These are phyloP conservation scores for Thinocorus orbignyianus DNA, from an alignment of 2,113 vertebrate species.

Conservation along the genomic window DNA sequence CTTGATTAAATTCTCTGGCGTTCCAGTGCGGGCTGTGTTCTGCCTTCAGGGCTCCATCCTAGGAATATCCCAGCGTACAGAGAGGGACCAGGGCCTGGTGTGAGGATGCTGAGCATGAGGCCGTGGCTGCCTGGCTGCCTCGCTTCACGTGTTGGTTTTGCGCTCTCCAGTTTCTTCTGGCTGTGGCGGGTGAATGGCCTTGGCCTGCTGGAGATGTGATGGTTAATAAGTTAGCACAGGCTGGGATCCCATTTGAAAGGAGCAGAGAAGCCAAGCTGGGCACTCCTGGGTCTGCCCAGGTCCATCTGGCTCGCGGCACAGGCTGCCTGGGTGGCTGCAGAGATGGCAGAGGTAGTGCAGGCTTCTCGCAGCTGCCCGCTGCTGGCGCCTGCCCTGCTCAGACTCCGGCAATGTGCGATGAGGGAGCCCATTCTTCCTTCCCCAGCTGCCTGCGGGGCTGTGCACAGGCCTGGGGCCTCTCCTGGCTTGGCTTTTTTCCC, in stretches of 20 bases:
- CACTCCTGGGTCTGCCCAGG: not conserved
- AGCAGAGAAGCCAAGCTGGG: not conserved
- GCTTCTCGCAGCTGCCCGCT: not conserved
- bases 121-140: not conserved
- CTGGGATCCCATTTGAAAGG: not conserved
- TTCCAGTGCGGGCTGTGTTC: not conserved
- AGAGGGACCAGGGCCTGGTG: fast-evolving
- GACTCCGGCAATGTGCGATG: not conserved
- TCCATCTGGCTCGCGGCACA: not conserved
- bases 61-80: not conserved
- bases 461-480: not conserved
- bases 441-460: not conserved
- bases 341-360: not conserved
- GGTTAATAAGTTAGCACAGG: not conserved
- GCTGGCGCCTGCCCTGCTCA: not conserved
- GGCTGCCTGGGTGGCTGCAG: not conserved
- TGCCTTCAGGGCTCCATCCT: not conserved
- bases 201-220: not conserved
- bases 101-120: not conserved
- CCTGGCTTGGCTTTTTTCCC: not conserved
- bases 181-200: not conserved
- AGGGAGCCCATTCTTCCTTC: not conserved
- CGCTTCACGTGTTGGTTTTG: fast-evolving
- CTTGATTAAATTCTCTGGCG: not conserved
- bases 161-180: not conserved